Evolutionary conservation across 2,888 invertebrate genomes (phyloP).

Genomic region (Unio pictorum): DNA sequence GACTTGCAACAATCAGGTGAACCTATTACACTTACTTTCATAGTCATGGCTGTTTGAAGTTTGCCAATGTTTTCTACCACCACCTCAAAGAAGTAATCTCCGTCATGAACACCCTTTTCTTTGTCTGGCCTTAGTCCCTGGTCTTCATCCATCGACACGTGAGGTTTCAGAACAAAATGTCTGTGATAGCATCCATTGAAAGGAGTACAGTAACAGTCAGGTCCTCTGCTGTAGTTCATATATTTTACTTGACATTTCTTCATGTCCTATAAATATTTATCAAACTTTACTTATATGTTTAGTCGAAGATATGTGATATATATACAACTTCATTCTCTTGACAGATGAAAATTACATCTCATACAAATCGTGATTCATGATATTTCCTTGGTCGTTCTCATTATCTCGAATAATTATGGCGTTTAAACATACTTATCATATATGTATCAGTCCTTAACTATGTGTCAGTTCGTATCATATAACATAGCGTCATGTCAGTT

Average conservation of each 20-base stretch:
- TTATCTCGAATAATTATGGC: no score
- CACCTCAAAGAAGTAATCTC: slow-evolving; percentile 48
- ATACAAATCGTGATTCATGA: no score
- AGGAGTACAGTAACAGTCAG: slow-evolving; percentile 48
- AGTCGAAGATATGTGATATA: no score
- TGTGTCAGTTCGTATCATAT: no score
- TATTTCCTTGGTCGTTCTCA: no score
- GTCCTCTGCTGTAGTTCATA: slow-evolving; percentile 25
- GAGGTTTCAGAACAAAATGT: slow-evolving; percentile 41
- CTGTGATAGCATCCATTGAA: slow-evolving; percentile 41
- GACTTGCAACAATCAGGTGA: no score
- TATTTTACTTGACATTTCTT: slow-evolving; percentile 27
- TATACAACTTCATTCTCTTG: no score
- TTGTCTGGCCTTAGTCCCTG: slow-evolving; percentile 27
- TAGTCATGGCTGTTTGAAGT: slow-evolving; percentile 21
- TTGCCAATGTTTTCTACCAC: slow-evolving; percentile 45
- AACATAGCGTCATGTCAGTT: no score
- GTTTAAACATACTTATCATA: no score
- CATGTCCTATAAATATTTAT: slow-evolving; percentile 15
- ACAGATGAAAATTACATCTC: no score
- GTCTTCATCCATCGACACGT: slow-evolving; percentile 6
- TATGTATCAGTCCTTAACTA: no score
- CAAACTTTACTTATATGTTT: no score
- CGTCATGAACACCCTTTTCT: slow-evolving; percentile 41
- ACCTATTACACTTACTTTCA: slow-evolving; percentile 20